Conservation (phyloP, 2,888 invertebrate species). For the Lithophane socia region DNA sequence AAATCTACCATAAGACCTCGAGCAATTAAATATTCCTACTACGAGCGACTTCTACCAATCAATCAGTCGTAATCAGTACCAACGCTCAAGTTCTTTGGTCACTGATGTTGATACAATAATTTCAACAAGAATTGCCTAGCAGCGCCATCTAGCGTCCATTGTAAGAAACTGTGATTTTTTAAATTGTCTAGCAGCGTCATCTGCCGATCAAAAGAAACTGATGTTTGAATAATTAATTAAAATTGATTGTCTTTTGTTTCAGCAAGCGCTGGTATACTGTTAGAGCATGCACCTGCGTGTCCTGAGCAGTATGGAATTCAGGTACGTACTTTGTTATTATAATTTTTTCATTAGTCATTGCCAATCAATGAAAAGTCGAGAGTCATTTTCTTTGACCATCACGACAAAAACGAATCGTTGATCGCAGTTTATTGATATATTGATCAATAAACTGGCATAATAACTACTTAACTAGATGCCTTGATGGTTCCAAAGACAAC, state of each 20-base stretch:
- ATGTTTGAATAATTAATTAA: not conserved
- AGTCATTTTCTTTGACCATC: not conserved
- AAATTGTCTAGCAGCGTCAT: not conserved
- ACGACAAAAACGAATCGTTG: not conserved
- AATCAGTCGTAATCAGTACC: slow-evolving; percentile 9
- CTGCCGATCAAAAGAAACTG: not conserved
- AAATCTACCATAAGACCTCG: slow-evolving; percentile 33
- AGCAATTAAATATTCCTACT: slow-evolving; percentile 11
- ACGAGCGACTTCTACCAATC: slow-evolving; percentile 26
- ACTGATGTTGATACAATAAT: not conserved
- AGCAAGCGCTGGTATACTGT: slow-evolving; percentile 91
- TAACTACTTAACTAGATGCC: too few relatives aligned
- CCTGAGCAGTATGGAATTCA: slow-evolving; percentile 95
- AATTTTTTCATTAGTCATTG: not conserved
- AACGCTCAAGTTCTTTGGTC: not conserved
- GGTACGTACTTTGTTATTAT: slow-evolving; percentile 74
- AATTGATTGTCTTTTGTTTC: slow-evolving; percentile 72
- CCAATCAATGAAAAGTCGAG: not conserved
- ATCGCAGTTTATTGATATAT: not conserved
- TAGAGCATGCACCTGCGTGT: slow-evolving; percentile 93
- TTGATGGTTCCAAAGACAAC: too few relatives aligned
- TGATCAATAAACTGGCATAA: too few relatives aligned
- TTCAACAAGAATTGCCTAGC: not conserved
- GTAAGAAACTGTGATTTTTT: not conserved
- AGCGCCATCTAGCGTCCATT: slow-evolving; percentile 1